Percentiles rank a stretch among this genome's conserved stretches.
Evolutionary conservation across 2,797 vertebrate genomes (phyloP).

Genomic region (Sebastolobus altivelis): DNA sequence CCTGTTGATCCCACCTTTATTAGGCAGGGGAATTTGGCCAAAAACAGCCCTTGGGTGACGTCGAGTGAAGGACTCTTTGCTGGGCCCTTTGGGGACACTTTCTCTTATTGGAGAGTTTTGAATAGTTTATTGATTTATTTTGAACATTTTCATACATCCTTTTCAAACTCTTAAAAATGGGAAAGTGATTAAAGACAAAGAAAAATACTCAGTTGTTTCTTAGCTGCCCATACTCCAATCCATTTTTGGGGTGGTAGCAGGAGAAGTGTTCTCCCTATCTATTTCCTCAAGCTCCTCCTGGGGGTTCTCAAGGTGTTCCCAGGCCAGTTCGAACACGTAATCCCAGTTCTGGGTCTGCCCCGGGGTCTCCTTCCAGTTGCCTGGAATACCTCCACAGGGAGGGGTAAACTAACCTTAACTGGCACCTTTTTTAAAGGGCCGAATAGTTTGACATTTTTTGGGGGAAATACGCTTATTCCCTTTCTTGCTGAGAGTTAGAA

Average conservation of each 20-base stretch:
- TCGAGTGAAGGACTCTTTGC: slow-evolving; percentile 8
- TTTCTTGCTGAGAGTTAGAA: neutral
- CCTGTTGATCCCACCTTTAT: slow-evolving; percentile 43
- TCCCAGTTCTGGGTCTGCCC: neutral
- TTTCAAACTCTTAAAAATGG: neutral
- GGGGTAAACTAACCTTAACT: neutral
- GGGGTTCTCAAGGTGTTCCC: neutral
- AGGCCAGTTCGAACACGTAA: neutral
- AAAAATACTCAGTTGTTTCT: neutral
- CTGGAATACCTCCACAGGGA: neutral
- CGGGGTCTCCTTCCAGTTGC: slow-evolving; percentile 1
- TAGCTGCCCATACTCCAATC: neutral
- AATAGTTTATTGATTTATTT: neutral
- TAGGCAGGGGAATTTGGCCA: slow-evolving; percentile 15
- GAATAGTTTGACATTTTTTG: neutral
- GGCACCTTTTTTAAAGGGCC: neutral
- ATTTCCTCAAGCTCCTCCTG: neutral
- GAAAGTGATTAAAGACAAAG: neutral
- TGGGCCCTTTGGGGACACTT: neutral
- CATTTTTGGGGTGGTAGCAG: neutral
- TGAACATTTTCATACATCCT: neutral
- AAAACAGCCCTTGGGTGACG: slow-evolving; percentile 1
- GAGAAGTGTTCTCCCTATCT: neutral
- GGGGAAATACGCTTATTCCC: neutral
- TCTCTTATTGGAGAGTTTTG: neutral